Base-by-base conservation (phyloP, 2,113 vertebrate species). In the Catagonus wagneri region DNA sequence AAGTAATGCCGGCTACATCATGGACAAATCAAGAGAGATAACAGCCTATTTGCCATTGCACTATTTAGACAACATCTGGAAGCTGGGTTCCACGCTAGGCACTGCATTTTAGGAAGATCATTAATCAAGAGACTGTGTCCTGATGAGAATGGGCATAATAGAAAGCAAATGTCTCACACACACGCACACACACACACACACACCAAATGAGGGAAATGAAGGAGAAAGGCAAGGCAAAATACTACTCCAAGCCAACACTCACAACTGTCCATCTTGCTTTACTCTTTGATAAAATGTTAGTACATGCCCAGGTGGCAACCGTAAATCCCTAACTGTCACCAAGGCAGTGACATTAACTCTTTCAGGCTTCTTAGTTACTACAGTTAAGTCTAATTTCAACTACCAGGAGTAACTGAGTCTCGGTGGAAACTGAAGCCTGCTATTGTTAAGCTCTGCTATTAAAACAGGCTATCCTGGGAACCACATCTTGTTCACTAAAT, bases 101-200 rank as follows among this genome's bases (percentile, higher is more conserved):
- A 66, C 15, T 83, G 39, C n/a, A 88, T 68, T 83, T 88, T 80
- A 89, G 90, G 27, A 89, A n/a, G 25, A 32, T 68, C 61, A 72
- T 63, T 96, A 87, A 89, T 93, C 58, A 96, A 52, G 54, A 83
- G 20, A 80, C 29, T 54, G 27, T 83, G 68, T 66, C 61, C 39
- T 76, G 32, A 83, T 4, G 23, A 54, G 69, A 92, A 75, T 75
- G 52, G 25, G 32, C 29, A 81, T 50, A 83, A 86, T 79, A 44
- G 36, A 11, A 63, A 95, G 71, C 44, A 44, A 44, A 44, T 44
- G 44, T 44, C 44, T 44, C 52, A 20, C 8, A 50, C 2, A 13
- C 17, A n/a, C 20, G 54, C 23, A 58, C 44, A 52, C 32, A 44
- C 19, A 54, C 25, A 23, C 52, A 34, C 85, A n/a, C 3, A 5